Base-by-base conservation (phyloP, 1,140 invertebrate genomes). In the Galleria mellonella region DNA sequence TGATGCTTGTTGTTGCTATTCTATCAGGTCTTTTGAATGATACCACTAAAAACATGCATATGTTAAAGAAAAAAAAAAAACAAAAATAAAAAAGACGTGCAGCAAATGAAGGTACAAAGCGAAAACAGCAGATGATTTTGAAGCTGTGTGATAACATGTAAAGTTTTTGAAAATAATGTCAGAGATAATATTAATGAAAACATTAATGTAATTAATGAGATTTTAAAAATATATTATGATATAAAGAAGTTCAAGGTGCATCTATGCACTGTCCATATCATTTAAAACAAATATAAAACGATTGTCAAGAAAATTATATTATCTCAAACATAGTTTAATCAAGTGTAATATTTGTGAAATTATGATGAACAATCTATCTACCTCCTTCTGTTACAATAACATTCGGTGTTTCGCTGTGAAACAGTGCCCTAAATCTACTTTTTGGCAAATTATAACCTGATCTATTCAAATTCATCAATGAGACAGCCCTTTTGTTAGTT, bases 381-480 rank as follows among this genome's bases (percentile, higher is more conserved):
- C 86, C 86, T 87, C 83, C 83, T 85, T 86, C 79, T 47, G 86
- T 77, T 35, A 86, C 82, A 37, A 87, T 75, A 44, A 87, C 73
- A 51, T 84, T 81, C 27, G 83, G 83, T 17, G 73, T 61, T 62
- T 81, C 70, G 27, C 70, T 75, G 65, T 82, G 84, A 70, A 87
- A 87, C 39, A 87, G 72, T 1, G 83, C 78, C 38, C 70, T 67
- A 12, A 87, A 55, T 51, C 66, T 63, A 65, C 62, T 78, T 47
- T 82, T 78, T 9, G 66, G 70, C 6, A 67, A 36, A 35, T 60
- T 67, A 57, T 77, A 75, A 33, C 66, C 61, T 14, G 61, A 51
- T 56, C 77, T 72, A 59, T 74, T 74, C 30, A 83, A 68, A 45
- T 61, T 81, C 9, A 81, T 66, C 42, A 87, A 58, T 4, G 79